A percentile compares a stretch with the other conserved stretches of the same genome.
These are phyloP conservation scores for Schizotus pectinicornis DNA, from an alignment of 2,888 invertebrate genomes.

Conservation along the genomic window DNA sequence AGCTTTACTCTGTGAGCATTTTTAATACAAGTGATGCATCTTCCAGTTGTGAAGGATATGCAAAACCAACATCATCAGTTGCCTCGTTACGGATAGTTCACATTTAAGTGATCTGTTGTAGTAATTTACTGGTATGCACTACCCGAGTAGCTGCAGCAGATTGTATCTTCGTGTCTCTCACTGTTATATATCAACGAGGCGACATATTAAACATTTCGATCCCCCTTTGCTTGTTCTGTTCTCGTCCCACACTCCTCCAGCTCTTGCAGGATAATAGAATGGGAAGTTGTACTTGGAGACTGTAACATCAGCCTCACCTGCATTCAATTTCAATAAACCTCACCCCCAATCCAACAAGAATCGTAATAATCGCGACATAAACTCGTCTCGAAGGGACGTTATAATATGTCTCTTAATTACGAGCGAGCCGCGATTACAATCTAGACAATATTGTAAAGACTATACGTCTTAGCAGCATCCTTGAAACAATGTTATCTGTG, in stretches of 20 bases:
- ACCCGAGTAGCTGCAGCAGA: not conserved
- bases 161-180: not conserved
- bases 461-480: slow-evolving; percentile 25
- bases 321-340: too few species aligned
- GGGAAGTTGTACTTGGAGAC: too few species aligned
- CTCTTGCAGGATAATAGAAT: too few species aligned
- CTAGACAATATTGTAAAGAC: slow-evolving; percentile 25
- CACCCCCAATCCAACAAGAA: too few species aligned
- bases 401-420: slow-evolving; percentile 27
- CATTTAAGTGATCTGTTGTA: slow-evolving; percentile 5
- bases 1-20: not conserved
- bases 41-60: not conserved
- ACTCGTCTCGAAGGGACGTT: not conserved
- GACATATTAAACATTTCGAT: slow-evolving; percentile 1
- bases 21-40: not conserved
- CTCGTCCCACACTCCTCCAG: too few species aligned
- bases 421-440: slow-evolving; percentile 25
- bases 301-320: too few species aligned
- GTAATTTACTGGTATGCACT: not conserved
- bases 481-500: slow-evolving; percentile 45
- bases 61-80: slow-evolving; percentile 2
- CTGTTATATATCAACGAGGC: slow-evolving; percentile 1
- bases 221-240: too few species aligned
- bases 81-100: slow-evolving; percentile 4
- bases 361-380: too few species aligned